Evolutionary conservation across 2,888 invertebrate genomes (phyloP).

Genomic region (Latrodectus hesperus): DNA sequence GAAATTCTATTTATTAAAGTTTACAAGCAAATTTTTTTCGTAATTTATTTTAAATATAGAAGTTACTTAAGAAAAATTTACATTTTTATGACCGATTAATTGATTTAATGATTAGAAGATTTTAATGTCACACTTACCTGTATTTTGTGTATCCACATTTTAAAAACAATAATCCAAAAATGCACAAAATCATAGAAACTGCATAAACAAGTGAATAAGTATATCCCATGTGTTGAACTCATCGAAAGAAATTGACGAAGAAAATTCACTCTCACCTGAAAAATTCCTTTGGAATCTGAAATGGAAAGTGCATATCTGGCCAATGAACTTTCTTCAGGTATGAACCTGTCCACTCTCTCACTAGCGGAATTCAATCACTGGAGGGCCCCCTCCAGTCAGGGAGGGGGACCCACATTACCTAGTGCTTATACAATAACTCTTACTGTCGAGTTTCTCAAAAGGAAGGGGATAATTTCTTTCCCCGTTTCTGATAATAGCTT

Average conservation of each 20-base stretch:
- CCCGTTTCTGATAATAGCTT: constrained; percentile 17
- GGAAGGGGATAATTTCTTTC: constrained; percentile 36
- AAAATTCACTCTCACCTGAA: constrained; percentile 63
- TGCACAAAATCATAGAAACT: background rate
- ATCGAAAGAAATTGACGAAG: constrained; percentile 42
- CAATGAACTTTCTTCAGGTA: constrained; percentile 51
- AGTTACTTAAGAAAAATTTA: too few relatives aligned
- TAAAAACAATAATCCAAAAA: too few relatives aligned
- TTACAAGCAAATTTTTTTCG: too few relatives aligned
- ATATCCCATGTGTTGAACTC: constrained; percentile 33
- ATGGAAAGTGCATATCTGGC: constrained; percentile 52
- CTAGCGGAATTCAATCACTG: constrained; percentile 57
- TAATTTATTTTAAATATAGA: too few relatives aligned
- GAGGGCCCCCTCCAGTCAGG: constrained; percentile 52
- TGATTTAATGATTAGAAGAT: too few relatives aligned
- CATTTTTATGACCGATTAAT: too few relatives aligned
- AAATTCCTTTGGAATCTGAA: constrained; percentile 43
- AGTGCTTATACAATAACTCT: constrained; percentile 44
- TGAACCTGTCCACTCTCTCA: constrained; percentile 62
- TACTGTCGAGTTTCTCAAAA: constrained; percentile 33
- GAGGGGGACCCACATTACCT: constrained; percentile 28
- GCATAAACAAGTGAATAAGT: background rate
- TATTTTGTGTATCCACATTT: too few relatives aligned
- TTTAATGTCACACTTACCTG: too few relatives aligned
- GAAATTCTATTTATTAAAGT: too few relatives aligned